Evolutionary conservation across 2,888 invertebrate species (phyloP).

Genomic region (Heliconius charithonia): DNA sequence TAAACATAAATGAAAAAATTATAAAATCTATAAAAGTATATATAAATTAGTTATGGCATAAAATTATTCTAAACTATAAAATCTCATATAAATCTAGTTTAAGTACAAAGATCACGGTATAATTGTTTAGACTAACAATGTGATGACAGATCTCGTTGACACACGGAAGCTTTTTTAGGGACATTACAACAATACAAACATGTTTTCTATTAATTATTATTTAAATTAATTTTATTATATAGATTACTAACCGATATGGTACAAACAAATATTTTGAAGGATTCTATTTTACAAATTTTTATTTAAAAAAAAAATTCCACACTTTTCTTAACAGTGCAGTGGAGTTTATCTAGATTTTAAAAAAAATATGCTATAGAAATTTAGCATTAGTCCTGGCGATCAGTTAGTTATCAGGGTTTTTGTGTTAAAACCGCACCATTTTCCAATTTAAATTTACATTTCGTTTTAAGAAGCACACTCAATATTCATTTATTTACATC

Average conservation of each 20-base stretch:
- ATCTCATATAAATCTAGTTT: conserved; percentile 73
- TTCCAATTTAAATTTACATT: conserved; percentile 47
- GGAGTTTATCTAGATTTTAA: background rate
- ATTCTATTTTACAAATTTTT: background rate
- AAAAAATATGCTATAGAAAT: background rate
- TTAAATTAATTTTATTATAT: background rate
- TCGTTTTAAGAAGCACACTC: conserved; percentile 50
- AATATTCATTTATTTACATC: conserved; percentile 50
- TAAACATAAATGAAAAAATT: conserved; percentile 63
- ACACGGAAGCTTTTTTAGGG: background rate
- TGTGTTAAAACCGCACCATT: conserved; percentile 29
- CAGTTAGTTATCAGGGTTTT: conserved; percentile 22
- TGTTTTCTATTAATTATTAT: background rate
- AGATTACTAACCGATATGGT: conserved; percentile 7
- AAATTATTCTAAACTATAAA: conserved; percentile 70
- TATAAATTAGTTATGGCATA: conserved; percentile 83
- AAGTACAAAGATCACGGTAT: conserved; percentile 74
- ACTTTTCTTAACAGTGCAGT: background rate
- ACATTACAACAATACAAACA: background rate
- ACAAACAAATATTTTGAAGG: background rate
- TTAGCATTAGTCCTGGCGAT: background rate
- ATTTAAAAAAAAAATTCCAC: background rate
- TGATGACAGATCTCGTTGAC: conserved; percentile 59
- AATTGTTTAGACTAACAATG: conserved; percentile 52
- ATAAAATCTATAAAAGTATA: conserved; percentile 70